Base-by-base conservation (phyloP, 2,888 invertebrate species). In the Spisula solida region DNA sequence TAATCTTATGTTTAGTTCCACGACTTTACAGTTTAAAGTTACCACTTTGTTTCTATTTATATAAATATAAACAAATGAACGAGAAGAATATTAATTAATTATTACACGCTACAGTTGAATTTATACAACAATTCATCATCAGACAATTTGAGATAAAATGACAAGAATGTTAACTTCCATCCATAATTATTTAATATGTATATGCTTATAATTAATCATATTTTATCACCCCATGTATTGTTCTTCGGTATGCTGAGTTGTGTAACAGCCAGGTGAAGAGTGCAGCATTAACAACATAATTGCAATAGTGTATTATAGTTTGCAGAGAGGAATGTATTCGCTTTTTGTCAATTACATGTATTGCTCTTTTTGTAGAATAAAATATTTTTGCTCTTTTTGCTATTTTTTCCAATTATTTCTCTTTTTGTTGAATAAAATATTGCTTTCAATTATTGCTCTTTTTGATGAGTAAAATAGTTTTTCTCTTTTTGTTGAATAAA, bases 141-240 rank as follows among this genome's bases (percentile, higher is more conserved):
- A 10, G 8, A 4, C 5, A 66, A 66, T 66, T 25, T 66, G n/a
- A 25, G n/a, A 66, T 41, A 41, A 5, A 41, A 41, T 25, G 60
- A n/a, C 60, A 85, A 41, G 20, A 47, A n/a, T 29, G 80, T 55
- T 29, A 25, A 78, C 78, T 84, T 84, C 75, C 51, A 75, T 84
- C 51, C 60, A 85, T 80, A 60, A 56, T 51, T 78, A 55, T 79
- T 56, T 80, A 79, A 85, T 66, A 55, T 48, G 47, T 8, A 41
- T 41, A 41, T 55, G 85, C 85, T 85, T 31, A n/a, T n/a, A 41
- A 41, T 41, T 41, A 25, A 79, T 85, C 85, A 85, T 85, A 79
- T 78, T 80, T 80, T 85, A 85, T 85, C 79, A 55, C 47, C 12
- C 0, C 29, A 85, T 85, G 60, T 85, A 85, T 56, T 41, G 60